Conservation (phyloP, 2,797 vertebrate genomes). For the Chiropotes sagulatus region DNA sequence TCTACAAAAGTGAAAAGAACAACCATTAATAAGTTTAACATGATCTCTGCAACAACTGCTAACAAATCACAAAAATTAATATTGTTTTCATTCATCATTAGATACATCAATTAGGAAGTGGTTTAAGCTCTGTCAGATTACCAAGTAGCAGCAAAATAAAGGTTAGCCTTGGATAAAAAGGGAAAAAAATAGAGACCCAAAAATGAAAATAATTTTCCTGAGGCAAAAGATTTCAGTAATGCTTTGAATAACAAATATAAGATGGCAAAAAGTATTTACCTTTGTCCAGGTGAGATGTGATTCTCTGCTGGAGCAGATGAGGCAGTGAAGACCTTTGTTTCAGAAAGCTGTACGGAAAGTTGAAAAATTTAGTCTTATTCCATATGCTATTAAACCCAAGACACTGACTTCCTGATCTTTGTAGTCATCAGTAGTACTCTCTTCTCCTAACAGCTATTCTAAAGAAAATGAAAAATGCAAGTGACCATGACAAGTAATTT, state of each 20-base stretch:
- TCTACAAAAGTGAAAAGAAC: background rate
- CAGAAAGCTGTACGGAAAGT: slow-evolving; percentile 82
- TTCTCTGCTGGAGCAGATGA: slow-evolving; percentile 93
- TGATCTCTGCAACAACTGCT: background rate
- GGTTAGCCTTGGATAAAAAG: background rate
- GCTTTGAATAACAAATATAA: background rate
- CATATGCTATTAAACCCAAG: background rate
- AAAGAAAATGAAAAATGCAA: background rate
- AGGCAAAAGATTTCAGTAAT: slow-evolving; percentile 1
- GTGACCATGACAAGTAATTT: background rate
- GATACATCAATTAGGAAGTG: background rate
- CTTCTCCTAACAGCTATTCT: background rate
- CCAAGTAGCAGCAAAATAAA: background rate
- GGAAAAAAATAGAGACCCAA: background rate
- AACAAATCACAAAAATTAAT: background rate
- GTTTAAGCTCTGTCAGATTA: background rate
- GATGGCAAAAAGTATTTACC: slow-evolving; percentile 80
- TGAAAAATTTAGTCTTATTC: slow-evolving; percentile 46
- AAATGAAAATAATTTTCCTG: background rate
- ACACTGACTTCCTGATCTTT: background rate
- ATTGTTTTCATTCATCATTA: background rate
- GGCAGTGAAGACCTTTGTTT: slow-evolving; percentile 92
- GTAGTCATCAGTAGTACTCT: background rate
- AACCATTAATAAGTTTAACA: background rate
- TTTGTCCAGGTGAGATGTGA: slow-evolving; percentile 90